These are phyloP conservation scores for Gryllus bimaculatus DNA, from an alignment of 1,140 invertebrate species.

Conservation along the genomic window DNA sequence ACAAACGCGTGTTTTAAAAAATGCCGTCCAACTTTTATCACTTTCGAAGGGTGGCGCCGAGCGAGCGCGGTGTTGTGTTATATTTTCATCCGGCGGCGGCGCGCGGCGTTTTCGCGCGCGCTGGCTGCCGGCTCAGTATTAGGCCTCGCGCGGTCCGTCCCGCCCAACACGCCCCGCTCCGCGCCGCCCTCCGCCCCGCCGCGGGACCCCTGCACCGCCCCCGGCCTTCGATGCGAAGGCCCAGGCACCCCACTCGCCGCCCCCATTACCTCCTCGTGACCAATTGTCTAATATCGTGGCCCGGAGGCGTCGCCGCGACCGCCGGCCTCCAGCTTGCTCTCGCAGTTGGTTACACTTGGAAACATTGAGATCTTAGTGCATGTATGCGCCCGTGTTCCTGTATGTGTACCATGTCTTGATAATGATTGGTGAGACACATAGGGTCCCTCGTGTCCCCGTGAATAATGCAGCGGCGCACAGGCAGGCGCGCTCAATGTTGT, in stretches of 20 bases:
- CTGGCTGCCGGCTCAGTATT: not conserved
- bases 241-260: too few relatives aligned
- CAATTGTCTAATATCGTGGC: too few relatives aligned
- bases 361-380: conserved; percentile 15
- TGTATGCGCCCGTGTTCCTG: conserved; percentile 11
- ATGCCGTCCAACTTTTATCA: not conserved
- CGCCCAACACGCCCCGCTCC: too few relatives aligned
- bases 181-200: too few relatives aligned
- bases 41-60: not conserved
- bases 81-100: not conserved
- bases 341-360: conserved; percentile 21
- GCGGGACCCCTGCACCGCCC: too few relatives aligned
- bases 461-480: conserved; percentile 15
- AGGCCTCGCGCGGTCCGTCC: too few relatives aligned
- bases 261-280: too few relatives aligned
- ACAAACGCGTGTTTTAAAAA: conserved; percentile 5
- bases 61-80: not conserved
- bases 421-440: conserved; percentile 20
- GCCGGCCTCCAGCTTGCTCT: conserved; percentile 10
- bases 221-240: too few relatives aligned
- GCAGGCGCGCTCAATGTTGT: conserved; percentile 14
- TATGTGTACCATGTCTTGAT: conserved; percentile 19
- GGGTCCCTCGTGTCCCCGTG: conserved; percentile 16
- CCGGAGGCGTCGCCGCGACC: not conserved
- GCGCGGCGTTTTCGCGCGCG: too few relatives aligned